phyloP scores from a whole-genome alignment of 1,140 invertebrate species.

The Temnothorax longispinosus region DNA sequence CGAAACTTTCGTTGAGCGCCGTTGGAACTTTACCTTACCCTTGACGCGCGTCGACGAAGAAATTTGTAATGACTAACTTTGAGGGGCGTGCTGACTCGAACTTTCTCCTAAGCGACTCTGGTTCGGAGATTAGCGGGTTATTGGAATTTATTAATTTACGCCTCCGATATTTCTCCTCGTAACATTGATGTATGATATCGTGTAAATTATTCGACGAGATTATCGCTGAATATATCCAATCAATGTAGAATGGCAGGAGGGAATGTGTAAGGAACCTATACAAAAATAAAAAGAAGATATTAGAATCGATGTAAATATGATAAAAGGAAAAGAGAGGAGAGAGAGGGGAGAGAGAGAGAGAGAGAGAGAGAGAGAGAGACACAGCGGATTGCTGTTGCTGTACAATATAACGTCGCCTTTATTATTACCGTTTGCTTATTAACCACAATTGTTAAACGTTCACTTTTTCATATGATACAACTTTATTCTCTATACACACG shows the following conservation, averaged over 20 bases:
- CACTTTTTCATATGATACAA: constrained; percentile 78
- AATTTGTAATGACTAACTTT: constrained; percentile 56
- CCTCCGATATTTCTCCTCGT: not conserved
- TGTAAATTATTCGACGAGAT: constrained; percentile 14
- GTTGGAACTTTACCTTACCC: constrained; percentile 46
- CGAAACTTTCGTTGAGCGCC: constrained; percentile 25
- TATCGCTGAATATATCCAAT: not conserved
- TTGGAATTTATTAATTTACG: constrained; percentile 55
- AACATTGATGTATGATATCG: not conserved
- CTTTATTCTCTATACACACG: constrained; percentile 79
- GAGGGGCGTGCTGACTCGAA: not conserved
- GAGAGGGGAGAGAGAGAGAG: not conserved
- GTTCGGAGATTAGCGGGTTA: constrained; percentile 35
- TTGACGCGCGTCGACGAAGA: constrained; percentile 48
- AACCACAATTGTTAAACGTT: constrained; percentile 80
- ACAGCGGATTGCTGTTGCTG: constrained; percentile 23
- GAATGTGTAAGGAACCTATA: not conserved
- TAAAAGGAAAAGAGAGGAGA: not conserved
- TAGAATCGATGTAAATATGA: not conserved
- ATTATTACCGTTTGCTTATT: constrained; percentile 80
- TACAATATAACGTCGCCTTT: constrained; percentile 83
- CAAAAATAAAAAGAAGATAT: not conserved
- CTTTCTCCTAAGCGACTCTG: constrained; percentile 3
- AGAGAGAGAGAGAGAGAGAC: not conserved
- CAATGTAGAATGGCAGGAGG: too few species aligned